These are phyloP conservation scores for Zygogramma bicolorata DNA, from an alignment of 2,888 invertebrate genomes.

Conservation along the genomic window DNA sequence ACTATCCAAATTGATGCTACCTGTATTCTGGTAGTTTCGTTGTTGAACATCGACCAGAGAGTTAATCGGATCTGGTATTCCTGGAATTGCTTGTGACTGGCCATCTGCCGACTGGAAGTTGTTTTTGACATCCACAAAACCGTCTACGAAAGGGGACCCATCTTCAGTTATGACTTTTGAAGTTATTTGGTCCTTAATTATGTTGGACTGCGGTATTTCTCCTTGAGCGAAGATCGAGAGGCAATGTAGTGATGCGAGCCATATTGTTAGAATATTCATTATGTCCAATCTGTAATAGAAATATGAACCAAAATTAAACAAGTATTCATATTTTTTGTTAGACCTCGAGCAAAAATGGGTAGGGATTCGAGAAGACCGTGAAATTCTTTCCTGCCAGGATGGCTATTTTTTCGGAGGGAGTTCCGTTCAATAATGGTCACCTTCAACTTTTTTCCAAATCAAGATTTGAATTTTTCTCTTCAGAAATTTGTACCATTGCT, in stretches of 20 bases:
- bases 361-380: too few relatives aligned
- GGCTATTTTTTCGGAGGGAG: too few relatives aligned
- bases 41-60: constrained; percentile 40
- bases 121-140: neutral
- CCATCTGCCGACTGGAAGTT: constrained; percentile 3
- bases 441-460: too few relatives aligned
- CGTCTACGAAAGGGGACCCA: neutral
- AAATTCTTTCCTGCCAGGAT: too few relatives aligned
- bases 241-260: neutral
- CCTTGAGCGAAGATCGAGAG: neutral
- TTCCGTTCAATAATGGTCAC: too few relatives aligned
- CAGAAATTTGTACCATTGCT: too few relatives aligned
- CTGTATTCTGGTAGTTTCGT: constrained; percentile 50
- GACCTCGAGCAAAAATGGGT: too few relatives aligned
- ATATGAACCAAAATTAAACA: neutral
- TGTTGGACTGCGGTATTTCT: neutral
- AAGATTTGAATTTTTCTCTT: too few relatives aligned
- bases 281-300: neutral
- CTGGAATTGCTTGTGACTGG: neutral
- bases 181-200: neutral
- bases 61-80: constrained; percentile 10
- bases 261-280: neutral
- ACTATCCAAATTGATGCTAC: constrained; percentile 43
- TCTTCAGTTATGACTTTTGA: neutral
- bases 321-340: neutral